Conservation (phyloP, 2,113 vertebrate genomes). For the Tapirus terrestris region DNA sequence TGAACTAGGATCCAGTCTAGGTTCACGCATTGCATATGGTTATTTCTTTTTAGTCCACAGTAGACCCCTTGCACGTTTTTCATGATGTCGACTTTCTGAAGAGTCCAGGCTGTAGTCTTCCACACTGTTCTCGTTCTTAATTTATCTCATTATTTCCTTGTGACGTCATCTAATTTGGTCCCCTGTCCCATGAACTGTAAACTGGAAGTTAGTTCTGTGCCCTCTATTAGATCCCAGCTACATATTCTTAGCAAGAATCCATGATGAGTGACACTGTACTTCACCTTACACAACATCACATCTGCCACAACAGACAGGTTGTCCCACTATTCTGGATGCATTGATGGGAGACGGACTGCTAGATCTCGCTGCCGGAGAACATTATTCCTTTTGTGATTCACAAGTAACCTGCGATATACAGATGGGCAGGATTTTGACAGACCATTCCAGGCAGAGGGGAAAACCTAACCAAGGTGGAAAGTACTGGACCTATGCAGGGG, state of each 20-base stretch:
- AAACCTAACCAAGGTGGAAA: not conserved
- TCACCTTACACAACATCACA: fast-evolving
- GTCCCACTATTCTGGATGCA: not conserved
- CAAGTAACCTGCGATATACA: too few species aligned
- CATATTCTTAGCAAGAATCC: not conserved
- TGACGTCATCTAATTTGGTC: not conserved
- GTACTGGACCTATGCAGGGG: not conserved
- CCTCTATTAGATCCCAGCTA: not conserved
- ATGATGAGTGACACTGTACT: not conserved
- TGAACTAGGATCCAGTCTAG: not conserved
- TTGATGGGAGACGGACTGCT: too few species aligned
- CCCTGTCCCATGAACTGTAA: slow-evolving; percentile 4
- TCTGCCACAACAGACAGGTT: not conserved
- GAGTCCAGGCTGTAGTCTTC: not conserved
- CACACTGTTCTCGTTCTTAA: not conserved
- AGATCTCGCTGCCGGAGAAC: not conserved
- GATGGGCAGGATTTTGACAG: not conserved
- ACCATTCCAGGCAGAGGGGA: not conserved
- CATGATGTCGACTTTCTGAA: not conserved
- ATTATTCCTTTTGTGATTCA: not conserved
- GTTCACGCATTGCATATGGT: not conserved
- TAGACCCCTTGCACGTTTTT: not conserved
- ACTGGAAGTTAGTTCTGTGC: not conserved
- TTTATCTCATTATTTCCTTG: not conserved
- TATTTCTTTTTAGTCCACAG: not conserved